phyloP scores from a whole-genome alignment of 2,797 vertebrate genomes.

The Pogonophryne albipinna region DNA sequence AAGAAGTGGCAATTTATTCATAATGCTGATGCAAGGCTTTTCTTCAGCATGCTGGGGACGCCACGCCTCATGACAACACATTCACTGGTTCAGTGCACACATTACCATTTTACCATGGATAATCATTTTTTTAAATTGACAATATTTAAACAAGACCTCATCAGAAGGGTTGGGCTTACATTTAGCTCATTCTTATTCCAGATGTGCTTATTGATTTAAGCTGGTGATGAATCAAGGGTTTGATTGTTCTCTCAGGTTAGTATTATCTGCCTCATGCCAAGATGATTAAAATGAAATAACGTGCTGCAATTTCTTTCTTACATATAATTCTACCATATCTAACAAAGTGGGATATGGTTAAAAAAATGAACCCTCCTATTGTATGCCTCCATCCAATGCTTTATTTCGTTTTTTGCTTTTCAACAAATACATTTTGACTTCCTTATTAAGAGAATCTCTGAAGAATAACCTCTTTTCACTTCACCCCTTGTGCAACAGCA shows the following conservation, averaged over 20 bases:
- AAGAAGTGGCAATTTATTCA: conserved; percentile 38
- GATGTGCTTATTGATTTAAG: neutral
- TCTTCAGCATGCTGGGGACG: neutral
- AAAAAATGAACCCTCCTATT: neutral
- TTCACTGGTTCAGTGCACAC: conserved; percentile 28
- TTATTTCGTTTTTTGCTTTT: neutral
- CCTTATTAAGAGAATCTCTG: neutral
- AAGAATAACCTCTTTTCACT: neutral
- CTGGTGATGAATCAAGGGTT: neutral
- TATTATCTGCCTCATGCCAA: neutral
- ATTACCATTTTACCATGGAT: conserved; percentile 45
- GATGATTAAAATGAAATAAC: neutral
- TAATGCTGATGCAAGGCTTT: conserved; percentile 50
- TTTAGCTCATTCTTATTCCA: neutral
- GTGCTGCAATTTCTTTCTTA: neutral
- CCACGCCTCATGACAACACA: conserved; percentile 6
- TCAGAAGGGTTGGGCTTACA: neutral
- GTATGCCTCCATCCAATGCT: neutral
- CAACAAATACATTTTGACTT: neutral
- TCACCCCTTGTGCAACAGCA: neutral
- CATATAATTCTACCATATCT: neutral
- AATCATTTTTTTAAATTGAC: conserved; percentile 33
- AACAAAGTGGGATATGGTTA: neutral
- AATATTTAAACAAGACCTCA: conserved; percentile 27
- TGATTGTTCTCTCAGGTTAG: neutral